Evolutionary conservation across 2,888 invertebrate species (phyloP), one percentile per base, ranked within the genome.

Genomic region (Scaptomyza tumidula): DNA sequence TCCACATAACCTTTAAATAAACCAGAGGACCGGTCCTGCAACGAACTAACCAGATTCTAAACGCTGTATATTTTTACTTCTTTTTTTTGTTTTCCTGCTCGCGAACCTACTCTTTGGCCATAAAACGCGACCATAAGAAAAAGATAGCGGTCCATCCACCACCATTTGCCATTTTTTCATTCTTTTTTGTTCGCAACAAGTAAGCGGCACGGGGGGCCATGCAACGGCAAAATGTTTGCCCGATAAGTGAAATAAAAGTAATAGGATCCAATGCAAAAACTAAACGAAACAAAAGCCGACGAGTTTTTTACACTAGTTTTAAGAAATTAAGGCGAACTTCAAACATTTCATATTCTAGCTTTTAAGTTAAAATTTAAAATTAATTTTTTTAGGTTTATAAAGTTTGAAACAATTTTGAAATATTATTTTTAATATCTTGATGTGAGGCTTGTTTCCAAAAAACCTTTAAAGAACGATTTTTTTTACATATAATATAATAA

Each of bases 211-310:
- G 41, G 41, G 75, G 72, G 80, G 64, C 50, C 67, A 50, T 66
- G 71, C 78, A 79, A 73, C 84, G 73, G 84, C 87, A 77, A 80
- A 87, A 86, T 81, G 81, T 86, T 80, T 61, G 68, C 71, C 63
- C 76, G 86, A 83, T 86, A 83, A 82, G 81, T 82, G 81, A 78
- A 81, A 82, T 82, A 87, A 84, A 87, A 81, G 78, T 81, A 87
- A 83, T 87, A 75, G 78, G 71, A 75, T 71, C 66, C 62, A 66
- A 53, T 33, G 33, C 39, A 49, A 44, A 48, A 9, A 16, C 5
- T 10, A 6, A 14, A 5, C 13, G 10, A 16, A 3, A 0, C 13
- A 44, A 16, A 27, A 31, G 24, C 61, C 66, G 63, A 66, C 62
- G 33, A 48, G 19, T 19, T 2, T 2, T 3, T 58, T 70, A 59